Conservation (phyloP, 1,140 invertebrate species). For the Sitobion miscanthi region DNA sequence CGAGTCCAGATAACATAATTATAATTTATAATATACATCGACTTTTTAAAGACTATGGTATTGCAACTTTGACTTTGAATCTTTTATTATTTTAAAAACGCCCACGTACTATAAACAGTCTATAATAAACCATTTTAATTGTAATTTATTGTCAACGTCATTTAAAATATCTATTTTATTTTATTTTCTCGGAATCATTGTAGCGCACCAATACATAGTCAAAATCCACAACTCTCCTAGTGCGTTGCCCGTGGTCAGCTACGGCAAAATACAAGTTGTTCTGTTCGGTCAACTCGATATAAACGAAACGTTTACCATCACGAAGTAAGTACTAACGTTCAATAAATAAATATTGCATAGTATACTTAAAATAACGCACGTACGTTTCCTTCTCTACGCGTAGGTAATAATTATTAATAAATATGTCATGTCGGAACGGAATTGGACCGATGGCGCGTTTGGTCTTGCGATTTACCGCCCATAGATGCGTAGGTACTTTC, state of each 20-base stretch:
- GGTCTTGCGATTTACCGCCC: neutral
- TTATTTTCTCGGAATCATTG: neutral
- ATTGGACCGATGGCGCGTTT: neutral
- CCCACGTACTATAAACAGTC: neutral
- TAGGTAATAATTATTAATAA: neutral
- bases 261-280: constrained; percentile 82
- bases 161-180: neutral
- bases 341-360: neutral
- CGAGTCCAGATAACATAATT: neutral
- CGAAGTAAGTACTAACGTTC: constrained; percentile 68
- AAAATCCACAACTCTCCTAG: constrained; percentile 77
- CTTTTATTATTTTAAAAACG: neutral
- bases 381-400: neutral
- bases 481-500: neutral
- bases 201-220: constrained; percentile 86
- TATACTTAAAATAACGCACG: neutral
- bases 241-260: constrained; percentile 71
- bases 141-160: neutral
- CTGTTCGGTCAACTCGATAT: constrained; percentile 79
- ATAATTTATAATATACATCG: neutral
- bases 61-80: neutral
- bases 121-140: neutral
- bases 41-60: neutral
- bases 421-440: neutral
- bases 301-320: constrained; percentile 89